Base-by-base conservation (phyloP, 2,113 vertebrate genomes). In the Chaetura pelagica region DNA sequence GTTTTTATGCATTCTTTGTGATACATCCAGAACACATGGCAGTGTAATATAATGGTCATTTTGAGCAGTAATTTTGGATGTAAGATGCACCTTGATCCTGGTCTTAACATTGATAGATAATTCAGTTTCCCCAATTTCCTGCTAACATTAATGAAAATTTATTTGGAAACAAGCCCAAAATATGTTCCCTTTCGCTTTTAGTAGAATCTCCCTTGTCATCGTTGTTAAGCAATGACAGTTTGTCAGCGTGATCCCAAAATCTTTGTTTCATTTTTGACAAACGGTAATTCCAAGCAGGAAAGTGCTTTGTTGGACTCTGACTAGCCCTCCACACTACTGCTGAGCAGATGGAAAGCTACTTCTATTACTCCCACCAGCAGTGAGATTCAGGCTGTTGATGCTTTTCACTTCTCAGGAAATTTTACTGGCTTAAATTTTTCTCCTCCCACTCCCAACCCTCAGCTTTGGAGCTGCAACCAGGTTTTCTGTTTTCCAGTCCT, bases 311-410 rank as follows among this genome's bases (percentile, higher is more conserved):
- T 78, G 51, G 58, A 55, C 30, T 58, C 18, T 80, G n/a, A 74
- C 34, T 63, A 67, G 20, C 32, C 90, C 51, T 80, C 49, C 68
- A 58, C 20, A 38, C 34, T 62, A 34, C 42, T 89, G 27, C 57
- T 66, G 78, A 95, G 75, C 94, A 95, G 94, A 96, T 92, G 94
- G 87, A 93, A 93, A 93, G 57, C 54, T 66, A 46, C 69, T 87
- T 91, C 52, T 87, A 48, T 40, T 72, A 79, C 90, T 90, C 94
- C 90, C 79, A 96, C 84, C 54, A 87, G 40, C 58, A 96, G 16
- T 1, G 15, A 93, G 82, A 85, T 85, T 87, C 44, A 80, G 46
- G 24, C 16, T 4, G n/a, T 35, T 79, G 87, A 82, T 54, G 42
- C 19, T 88, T 94, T 86, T 94, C 76, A 92, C 22, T 95, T 92